These are phyloP conservation scores for Peromyscus polionotus DNA, from an alignment of 2,113 vertebrate genomes.

Conservation along the genomic window DNA sequence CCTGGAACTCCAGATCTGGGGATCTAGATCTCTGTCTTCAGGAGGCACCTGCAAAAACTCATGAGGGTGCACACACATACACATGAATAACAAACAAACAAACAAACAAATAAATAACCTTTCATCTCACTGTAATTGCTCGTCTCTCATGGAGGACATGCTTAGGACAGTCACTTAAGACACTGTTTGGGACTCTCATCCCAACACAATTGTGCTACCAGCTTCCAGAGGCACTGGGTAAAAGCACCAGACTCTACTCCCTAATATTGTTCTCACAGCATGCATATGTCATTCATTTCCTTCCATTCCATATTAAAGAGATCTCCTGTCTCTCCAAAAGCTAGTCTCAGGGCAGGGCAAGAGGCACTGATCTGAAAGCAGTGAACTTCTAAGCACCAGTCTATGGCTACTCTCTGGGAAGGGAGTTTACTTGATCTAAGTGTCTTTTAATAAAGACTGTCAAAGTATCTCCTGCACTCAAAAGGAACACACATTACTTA, in stretches of 20 bases:
- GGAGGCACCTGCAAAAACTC: background rate
- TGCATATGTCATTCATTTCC: background rate
- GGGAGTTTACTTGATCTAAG: background rate
- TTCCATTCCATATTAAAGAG: slow-evolving; percentile 18
- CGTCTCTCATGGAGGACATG: background rate
- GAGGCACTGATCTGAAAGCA: no score
- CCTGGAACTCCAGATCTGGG: background rate
- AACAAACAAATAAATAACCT: background rate
- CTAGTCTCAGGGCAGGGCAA: background rate
- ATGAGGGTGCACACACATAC: background rate
- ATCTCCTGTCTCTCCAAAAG: background rate
- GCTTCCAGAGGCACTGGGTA: background rate
- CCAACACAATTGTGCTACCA: background rate
- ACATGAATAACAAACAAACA: background rate
- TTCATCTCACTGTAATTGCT: background rate
- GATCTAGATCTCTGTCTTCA: background rate
- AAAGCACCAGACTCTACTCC: background rate
- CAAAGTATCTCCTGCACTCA: background rate
- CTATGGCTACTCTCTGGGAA: background rate
- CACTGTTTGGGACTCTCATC: background rate
- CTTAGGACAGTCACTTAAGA: background rate
- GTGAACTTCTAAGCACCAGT: background rate
- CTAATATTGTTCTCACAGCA: background rate
- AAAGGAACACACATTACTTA: background rate
- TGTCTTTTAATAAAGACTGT: background rate